Evolutionary conservation across 2,888 invertebrate genomes (phyloP).

Genomic region (Biston stratarius): DNA sequence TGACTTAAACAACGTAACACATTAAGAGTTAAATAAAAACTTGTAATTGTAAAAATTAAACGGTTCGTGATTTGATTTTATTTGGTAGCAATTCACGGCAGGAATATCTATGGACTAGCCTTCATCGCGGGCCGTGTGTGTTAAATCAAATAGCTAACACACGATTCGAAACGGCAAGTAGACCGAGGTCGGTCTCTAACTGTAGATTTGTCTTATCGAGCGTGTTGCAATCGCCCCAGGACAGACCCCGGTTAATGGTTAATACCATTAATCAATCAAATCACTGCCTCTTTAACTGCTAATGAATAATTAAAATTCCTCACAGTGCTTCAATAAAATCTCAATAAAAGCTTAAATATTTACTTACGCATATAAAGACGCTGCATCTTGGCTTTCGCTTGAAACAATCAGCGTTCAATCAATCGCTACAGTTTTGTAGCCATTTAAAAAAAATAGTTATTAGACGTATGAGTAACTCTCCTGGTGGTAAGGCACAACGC

Average conservation of each 20-base stretch:
- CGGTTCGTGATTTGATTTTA: constrained; percentile 8
- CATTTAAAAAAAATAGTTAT: too few species aligned
- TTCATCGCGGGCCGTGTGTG: constrained; percentile 52
- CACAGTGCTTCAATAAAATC: not conserved
- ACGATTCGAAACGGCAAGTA: constrained; percentile 64
- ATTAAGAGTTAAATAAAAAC: too few species aligned
- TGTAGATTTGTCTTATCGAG: constrained; percentile 63
- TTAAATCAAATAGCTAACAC: constrained; percentile 67
- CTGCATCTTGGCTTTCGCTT: constrained; percentile 5
- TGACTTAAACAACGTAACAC: too few species aligned
- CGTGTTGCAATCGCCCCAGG: constrained; percentile 66
- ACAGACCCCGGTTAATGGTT: constrained; percentile 55
- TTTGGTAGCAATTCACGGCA: constrained; percentile 34
- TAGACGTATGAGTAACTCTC: too few species aligned
- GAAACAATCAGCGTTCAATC: not conserved
- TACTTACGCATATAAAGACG: not conserved
- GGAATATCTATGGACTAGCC: constrained; percentile 53
- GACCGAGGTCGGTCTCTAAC: constrained; percentile 67
- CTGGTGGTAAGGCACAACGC: too few species aligned
- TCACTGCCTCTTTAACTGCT: constrained; percentile 22
- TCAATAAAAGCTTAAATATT: constrained; percentile 9
- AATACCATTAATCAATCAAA: constrained; percentile 51
- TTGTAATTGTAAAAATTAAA: too few species aligned
- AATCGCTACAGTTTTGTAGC: too few species aligned
- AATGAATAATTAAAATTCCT: constrained; percentile 38